phyloP scores from a whole-genome alignment of 2,797 vertebrate genomes.

The Selene dorsalis region DNA sequence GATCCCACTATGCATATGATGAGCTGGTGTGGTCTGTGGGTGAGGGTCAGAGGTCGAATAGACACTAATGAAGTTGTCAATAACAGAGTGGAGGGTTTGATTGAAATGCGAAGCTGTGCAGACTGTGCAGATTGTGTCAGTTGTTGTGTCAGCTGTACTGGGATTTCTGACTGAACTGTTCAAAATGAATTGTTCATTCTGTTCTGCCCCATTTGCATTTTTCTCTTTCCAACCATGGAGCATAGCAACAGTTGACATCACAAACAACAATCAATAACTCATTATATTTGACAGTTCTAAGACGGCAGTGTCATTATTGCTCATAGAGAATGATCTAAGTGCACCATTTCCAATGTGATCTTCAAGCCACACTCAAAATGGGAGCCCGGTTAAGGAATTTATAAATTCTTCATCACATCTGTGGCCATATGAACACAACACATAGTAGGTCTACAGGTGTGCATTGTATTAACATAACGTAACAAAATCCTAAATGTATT shows the following conservation, averaged over 20 bases:
- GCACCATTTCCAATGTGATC: neutral
- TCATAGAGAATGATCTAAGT: neutral
- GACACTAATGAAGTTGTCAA: neutral
- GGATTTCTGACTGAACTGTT: too few species aligned
- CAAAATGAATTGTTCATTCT: slow-evolving; percentile 21
- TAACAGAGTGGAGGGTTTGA: neutral
- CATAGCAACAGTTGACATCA: slow-evolving; percentile 48
- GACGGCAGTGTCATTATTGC: neutral
- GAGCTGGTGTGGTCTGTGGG: neutral
- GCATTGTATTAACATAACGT: neutral
- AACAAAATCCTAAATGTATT: slow-evolving; percentile 8
- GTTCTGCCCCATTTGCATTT: slow-evolving; percentile 4
- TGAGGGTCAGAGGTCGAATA: neutral
- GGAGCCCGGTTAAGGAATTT: neutral
- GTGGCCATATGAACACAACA: neutral
- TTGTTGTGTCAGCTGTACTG: too few species aligned
- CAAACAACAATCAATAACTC: neutral
- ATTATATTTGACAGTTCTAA: neutral
- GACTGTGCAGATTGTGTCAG: too few species aligned
- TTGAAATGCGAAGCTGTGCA: neutral
- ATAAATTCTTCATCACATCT: neutral
- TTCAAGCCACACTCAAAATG: slow-evolving; percentile 18
- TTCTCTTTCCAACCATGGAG: slow-evolving; percentile 7
- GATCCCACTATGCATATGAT: neutral
- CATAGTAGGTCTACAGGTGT: neutral